A percentile compares a stretch with the other conserved stretches of the same genome.
Conservation (phyloP, 2,888 invertebrate species). For the Hypsopygia costalis region DNA sequence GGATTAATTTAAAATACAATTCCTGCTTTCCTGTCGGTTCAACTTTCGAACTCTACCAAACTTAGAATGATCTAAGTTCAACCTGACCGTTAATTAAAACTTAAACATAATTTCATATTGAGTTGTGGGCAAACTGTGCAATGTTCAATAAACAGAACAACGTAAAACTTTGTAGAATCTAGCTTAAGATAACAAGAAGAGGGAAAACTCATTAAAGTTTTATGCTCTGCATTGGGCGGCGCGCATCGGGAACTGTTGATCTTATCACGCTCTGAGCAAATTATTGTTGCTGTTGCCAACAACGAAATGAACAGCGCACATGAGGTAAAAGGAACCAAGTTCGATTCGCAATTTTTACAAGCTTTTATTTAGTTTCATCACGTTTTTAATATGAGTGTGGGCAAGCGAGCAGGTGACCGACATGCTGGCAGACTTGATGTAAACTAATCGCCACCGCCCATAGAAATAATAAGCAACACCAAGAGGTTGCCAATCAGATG, state of each 20-base stretch:
- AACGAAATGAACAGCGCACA: too few species aligned
- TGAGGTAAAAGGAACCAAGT: too few species aligned
- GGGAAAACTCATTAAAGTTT: slow-evolving; percentile 74
- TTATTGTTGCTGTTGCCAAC: slow-evolving; percentile 30
- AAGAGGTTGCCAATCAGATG: too few species aligned
- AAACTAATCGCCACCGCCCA: too few species aligned
- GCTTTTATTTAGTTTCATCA: too few species aligned
- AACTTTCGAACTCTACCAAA: slow-evolving; percentile 24
- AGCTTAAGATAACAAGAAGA: slow-evolving; percentile 65
- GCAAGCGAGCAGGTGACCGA: too few species aligned
- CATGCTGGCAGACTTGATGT: too few species aligned
- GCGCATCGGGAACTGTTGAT: slow-evolving; percentile 43
- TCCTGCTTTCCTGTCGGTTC: background rate
- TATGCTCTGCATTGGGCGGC: slow-evolving; percentile 38
- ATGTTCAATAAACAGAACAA: slow-evolving; percentile 61
- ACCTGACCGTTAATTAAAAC: slow-evolving; percentile 55
- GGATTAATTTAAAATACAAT: background rate
- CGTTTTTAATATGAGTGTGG: too few species aligned
- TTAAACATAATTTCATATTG: slow-evolving; percentile 56
- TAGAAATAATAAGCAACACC: too few species aligned
- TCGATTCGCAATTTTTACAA: too few species aligned
- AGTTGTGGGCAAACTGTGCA: slow-evolving; percentile 46
- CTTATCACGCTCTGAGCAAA: slow-evolving; percentile 46
- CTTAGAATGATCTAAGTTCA: slow-evolving; percentile 40
- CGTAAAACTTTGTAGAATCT: slow-evolving; percentile 52